Evolutionary conservation across 2,113 vertebrate genomes (phyloP), one percentile per base, ranked within the genome.

Genomic region (Hystrix cristata): DNA sequence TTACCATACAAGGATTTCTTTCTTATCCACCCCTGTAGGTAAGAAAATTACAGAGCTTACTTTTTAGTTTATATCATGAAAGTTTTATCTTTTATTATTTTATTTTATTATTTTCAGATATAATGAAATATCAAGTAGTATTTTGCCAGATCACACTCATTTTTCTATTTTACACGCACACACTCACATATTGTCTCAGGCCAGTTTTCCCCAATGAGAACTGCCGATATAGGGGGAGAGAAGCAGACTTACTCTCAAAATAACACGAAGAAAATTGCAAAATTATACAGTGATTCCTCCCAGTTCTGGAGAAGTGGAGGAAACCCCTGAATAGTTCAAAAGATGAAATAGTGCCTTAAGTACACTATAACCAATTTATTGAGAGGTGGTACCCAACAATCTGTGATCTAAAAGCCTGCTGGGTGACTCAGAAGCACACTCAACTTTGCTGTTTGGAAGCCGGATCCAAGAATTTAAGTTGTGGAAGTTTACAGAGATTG

Each of bases 61-160:
- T 78, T 79, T 71, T 76, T 48, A 48, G 43, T 90, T 88, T 87
- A 31, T 85, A 43, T 85, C 76, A 46, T 55, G 15, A 57, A 87
- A 95, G 4, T 34, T 67, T 93, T 94, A 27, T 6, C 19, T 60
- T 60, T 81, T 93, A 43, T 90, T 87, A 80, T 78, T 91, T 92
- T 38, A 38, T 38, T 38, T 38, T 38, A 38, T 38, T 38, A 38
- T 38, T 38, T 84, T 38, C 43, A 62, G 1, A 67, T 80, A 53
- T 13, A 72, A 87, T 80, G 21, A 31, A 78, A 46, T 69, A 76
- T 83, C 69, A 84, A 83, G 65, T 87, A 64, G 84, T 80, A 43
- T 72, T 76, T 97, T 87, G 69, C 53, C 27, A 87, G 87, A 83
- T 53, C n/a, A 64, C 18, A 38, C 6, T 55, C 23, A 29, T 46